These are phyloP conservation scores for Ammodytes marinus DNA, from an alignment of 2,113 vertebrate genomes.

Conservation along the genomic window DNA sequence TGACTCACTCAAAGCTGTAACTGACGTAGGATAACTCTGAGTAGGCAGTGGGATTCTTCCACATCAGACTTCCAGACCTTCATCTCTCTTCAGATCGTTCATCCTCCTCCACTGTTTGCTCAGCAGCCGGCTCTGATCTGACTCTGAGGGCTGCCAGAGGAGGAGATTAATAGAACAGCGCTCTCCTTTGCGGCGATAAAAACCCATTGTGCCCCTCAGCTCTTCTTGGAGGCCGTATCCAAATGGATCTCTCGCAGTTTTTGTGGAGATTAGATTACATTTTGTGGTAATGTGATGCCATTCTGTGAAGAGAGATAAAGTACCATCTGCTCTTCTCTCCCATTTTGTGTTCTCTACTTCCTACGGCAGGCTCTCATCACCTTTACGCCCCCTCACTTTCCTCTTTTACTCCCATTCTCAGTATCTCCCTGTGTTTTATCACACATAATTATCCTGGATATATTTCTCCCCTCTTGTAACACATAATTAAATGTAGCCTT, in stretches of 20 bases:
- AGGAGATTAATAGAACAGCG: constrained; percentile 56
- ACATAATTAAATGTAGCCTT: constrained; percentile 25
- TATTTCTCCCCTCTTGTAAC: constrained; percentile 5
- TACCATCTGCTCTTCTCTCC: constrained; percentile 63
- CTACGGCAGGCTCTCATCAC: constrained; percentile 22
- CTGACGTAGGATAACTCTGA: not conserved
- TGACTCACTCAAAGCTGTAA: not conserved
- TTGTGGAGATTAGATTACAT: constrained; percentile 70
- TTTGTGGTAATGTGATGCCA: constrained; percentile 65
- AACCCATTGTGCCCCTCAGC: constrained; percentile 40
- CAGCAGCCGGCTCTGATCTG: constrained; percentile 31
- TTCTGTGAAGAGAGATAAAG: constrained; percentile 62
- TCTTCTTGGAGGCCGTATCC: constrained; percentile 49
- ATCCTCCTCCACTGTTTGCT: constrained; percentile 21
- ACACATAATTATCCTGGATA: not conserved
- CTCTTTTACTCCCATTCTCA: not conserved
- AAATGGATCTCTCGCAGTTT: constrained; percentile 69
- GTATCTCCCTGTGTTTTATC: not conserved
- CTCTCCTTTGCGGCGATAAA: constrained; percentile 57
- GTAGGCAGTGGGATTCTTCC: not conserved
- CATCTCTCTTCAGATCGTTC: constrained; percentile 9
- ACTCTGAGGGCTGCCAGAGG: constrained; percentile 46
- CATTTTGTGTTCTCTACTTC: constrained; percentile 16
- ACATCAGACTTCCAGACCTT: constrained; percentile 8
- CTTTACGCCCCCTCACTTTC: constrained; percentile 31